Evolutionary conservation across 2,113 vertebrate genomes (phyloP), one percentile per base, ranked within the genome.

Genomic region (Colius striatus): DNA sequence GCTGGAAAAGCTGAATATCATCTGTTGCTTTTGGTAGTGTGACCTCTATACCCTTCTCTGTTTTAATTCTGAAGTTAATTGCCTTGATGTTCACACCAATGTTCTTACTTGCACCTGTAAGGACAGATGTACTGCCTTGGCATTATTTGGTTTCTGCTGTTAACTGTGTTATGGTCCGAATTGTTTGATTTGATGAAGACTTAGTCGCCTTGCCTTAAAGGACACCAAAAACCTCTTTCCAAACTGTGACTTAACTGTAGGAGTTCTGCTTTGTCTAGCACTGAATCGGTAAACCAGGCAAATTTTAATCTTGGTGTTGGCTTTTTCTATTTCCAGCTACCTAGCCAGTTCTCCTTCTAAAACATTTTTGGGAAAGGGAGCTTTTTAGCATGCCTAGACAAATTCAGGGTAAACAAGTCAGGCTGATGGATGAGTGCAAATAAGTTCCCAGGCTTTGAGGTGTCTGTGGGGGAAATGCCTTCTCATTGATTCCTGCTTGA

Each of bases 351-450:
- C 57, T 75, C 50, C 36, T 75, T 54, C 50, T 34, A 68, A 87
- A 91, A 65, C 27, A 38, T 81, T 90, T 79, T 78, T 88, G 62
- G 66, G 50, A 45, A 75, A 87, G 66, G 67, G 38, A 30, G 68
- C 15, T 82, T 78, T 93, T 87, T 72, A 84, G 83, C 3, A 1
- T 84, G 77, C 70, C 41, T 71, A 68, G 65, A 23, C 83, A 92
- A 93, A 93, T 63, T 74, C 76, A 53, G 70, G 30, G 25, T 84
- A 88, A 80, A 86, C 34, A 93, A 90, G 75, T 74, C 34, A 71
- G 68, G 38, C 48, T 75, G 70, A 41, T 30, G 30, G 67, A 80
- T 63, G 50, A 72, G 19, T 54, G 57, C 71, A 78, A 50, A 10
- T 57, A 50, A 70, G 77, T 87, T 87, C 60, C 55, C 76, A 55